These are phyloP conservation scores for Hirundo rustica DNA, from an alignment of 2,797 vertebrate species.

Conservation along the genomic window DNA sequence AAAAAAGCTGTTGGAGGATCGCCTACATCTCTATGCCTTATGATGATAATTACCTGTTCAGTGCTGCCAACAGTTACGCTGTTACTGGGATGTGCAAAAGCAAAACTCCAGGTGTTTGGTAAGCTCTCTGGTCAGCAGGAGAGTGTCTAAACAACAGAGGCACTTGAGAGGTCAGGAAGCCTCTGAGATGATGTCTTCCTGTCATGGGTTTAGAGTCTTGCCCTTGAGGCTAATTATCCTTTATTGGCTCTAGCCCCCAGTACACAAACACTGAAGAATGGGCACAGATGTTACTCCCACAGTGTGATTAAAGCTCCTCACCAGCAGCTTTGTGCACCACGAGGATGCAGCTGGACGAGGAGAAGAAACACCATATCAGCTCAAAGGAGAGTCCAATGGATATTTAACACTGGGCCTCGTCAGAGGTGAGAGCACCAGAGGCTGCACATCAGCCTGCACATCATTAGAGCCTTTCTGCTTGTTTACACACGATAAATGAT, in stretches of 20 bases:
- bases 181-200: background rate
- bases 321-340: background rate
- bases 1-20: background rate
- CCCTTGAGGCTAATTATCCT: background rate
- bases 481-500: conserved; percentile 29
- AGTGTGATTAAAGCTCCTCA: background rate
- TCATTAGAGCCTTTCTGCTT: conserved; percentile 15
- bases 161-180: background rate
- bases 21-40: background rate
- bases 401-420: background rate
- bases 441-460: conserved; percentile 16
- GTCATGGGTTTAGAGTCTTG: background rate
- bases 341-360: background rate
- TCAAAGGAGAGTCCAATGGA: background rate
- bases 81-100: background rate
- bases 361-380: background rate
- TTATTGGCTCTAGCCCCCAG: background rate
- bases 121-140: background rate
- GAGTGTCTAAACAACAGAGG: background rate
- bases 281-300: background rate
- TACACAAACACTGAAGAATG: background rate
- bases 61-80: background rate
- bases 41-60: background rate
- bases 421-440: conserved; percentile 24
- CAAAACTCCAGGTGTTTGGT: background rate